Evolutionary conservation across 1,140 invertebrate species (phyloP).

Genomic region (Homarus americanus): DNA sequence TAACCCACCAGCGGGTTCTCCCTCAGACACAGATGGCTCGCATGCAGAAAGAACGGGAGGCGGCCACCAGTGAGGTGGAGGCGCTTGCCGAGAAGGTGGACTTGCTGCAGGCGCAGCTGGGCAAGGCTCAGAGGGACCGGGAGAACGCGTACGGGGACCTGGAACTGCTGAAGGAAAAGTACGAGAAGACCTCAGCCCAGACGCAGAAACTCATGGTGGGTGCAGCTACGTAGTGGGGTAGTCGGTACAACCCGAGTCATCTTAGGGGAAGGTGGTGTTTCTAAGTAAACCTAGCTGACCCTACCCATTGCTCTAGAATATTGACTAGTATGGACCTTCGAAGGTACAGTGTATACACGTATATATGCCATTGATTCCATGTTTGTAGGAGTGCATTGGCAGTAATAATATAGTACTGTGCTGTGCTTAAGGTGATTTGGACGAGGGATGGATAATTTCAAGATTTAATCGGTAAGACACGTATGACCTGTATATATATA

Average conservation of each 20-base stretch:
- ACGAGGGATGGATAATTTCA: neutral
- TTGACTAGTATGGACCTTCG: conserved; percentile 5
- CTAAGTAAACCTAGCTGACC: conserved; percentile 31
- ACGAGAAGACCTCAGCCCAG: conserved; percentile 87
- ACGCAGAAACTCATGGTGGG: conserved; percentile 81
- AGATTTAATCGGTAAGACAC: neutral
- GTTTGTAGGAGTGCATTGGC: conserved; percentile 21
- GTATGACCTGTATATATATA: neutral
- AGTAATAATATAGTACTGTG: neutral
- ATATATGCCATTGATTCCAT: neutral
- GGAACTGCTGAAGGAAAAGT: conserved; percentile 90
- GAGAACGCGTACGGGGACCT: conserved; percentile 90
- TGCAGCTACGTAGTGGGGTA: conserved; percentile 37
- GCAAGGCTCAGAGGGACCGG: conserved; percentile 90
- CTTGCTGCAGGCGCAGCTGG: conserved; percentile 86
- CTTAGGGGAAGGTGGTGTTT: conserved; percentile 1
- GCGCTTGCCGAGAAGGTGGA: conserved; percentile 87
- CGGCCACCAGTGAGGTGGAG: conserved; percentile 88
- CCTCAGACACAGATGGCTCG: conserved; percentile 84
- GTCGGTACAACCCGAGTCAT: conserved; percentile 2
- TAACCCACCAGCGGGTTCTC: conserved; percentile 63
- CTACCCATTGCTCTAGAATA: conserved; percentile 29
- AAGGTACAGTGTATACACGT: neutral
- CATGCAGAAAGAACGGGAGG: conserved; percentile 92
- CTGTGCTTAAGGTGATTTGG: neutral